These are phyloP conservation scores for Plectrocnemia conspersa DNA, from an alignment of 1,140 invertebrate genomes.

Conservation along the genomic window DNA sequence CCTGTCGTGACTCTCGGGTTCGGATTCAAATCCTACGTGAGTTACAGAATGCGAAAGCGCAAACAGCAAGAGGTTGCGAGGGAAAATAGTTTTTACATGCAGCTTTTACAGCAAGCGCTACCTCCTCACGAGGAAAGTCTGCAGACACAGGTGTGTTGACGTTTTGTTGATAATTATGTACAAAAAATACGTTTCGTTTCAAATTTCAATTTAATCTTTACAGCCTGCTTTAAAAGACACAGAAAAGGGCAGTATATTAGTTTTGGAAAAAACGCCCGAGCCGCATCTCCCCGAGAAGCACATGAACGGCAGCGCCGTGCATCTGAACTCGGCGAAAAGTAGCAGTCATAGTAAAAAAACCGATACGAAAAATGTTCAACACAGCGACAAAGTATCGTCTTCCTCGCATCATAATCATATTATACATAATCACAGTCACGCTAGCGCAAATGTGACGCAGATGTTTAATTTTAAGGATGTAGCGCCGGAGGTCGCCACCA, in stretches of 20 bases:
- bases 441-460: slow-evolving; percentile 30
- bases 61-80: slow-evolving; percentile 90
- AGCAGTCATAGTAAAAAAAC: slow-evolving; percentile 36
- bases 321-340: slow-evolving; percentile 34
- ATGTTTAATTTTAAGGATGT: slow-evolving; percentile 17
- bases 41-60: slow-evolving; percentile 85
- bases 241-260: slow-evolving; percentile 26
- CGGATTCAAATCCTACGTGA: slow-evolving; percentile 92
- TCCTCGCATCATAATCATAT: slow-evolving; percentile 33
- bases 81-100: slow-evolving; percentile 94
- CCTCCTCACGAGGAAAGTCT: slow-evolving; percentile 57
- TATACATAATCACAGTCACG: slow-evolving; percentile 39
- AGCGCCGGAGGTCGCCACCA: slow-evolving; percentile 38
- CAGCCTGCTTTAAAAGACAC: slow-evolving; percentile 30
- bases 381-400: slow-evolving; percentile 34
- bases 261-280: slow-evolving; percentile 37
- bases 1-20: slow-evolving; percentile 95
- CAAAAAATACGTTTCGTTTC: not conserved
- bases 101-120: slow-evolving; percentile 85
- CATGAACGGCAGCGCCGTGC: slow-evolving; percentile 37
- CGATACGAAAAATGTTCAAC: slow-evolving; percentile 33
- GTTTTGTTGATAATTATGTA: not conserved
- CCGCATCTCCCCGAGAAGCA: slow-evolving; percentile 39
- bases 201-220: slow-evolving; percentile 8
- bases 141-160: slow-evolving; percentile 47